Percentiles rank a stretch among this genome's conserved stretches.
Evolutionary conservation across 2,888 invertebrate species (phyloP).

Genomic region (Chirona hameri): DNA sequence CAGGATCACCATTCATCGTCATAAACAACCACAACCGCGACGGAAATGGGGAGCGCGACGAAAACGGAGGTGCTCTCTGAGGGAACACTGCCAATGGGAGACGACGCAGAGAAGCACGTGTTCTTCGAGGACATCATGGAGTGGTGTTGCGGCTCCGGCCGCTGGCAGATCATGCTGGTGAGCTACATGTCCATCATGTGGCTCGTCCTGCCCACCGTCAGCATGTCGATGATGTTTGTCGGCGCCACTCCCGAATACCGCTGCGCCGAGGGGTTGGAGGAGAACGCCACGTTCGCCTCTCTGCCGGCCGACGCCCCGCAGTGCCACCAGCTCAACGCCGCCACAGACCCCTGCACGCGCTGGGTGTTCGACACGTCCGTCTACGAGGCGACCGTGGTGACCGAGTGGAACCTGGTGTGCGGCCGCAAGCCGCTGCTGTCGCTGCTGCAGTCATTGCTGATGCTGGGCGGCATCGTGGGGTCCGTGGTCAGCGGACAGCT

Average conservation of each 20-base stretch:
- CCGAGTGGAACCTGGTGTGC: no score
- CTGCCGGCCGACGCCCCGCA: neutral
- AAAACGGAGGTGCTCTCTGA: no score
- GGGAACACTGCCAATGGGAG: no score
- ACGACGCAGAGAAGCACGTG: neutral
- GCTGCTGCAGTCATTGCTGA: constrained; percentile 36
- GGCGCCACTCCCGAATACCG: no score
- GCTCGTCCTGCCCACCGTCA: constrained; percentile 22
- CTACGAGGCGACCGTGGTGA: constrained; percentile 31
- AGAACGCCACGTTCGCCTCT: constrained; percentile 11
- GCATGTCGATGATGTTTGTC: neutral
- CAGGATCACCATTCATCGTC: no score
- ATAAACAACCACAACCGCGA: no score
- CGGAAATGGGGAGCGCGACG: no score
- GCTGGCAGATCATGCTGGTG: neutral
- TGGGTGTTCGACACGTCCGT: constrained; percentile 35
- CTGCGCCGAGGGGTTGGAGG: neutral
- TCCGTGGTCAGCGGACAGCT: constrained; percentile 39
- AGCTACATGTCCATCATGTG: neutral
- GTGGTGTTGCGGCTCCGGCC: neutral
- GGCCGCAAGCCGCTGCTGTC: no score
- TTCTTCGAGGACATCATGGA: neutral
- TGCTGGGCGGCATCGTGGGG: constrained; percentile 39
- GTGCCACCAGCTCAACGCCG: neutral
- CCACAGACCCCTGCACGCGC: constrained; percentile 28